These are phyloP conservation scores for Morphnarchus princeps DNA, from an alignment of 2,113 vertebrate genomes.

Conservation along the genomic window DNA sequence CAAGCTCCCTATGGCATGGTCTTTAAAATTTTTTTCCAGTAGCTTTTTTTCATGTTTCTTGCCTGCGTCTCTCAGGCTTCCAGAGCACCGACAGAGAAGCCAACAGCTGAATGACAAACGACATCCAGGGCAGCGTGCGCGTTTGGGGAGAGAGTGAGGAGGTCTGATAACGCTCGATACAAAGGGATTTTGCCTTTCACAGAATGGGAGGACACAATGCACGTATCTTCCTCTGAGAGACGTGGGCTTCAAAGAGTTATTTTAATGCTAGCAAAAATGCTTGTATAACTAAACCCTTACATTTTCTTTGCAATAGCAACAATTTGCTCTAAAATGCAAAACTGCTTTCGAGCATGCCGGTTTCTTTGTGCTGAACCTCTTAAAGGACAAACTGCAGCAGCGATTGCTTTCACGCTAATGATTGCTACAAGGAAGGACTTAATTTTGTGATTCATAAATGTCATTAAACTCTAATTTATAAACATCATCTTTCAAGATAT, in stretches of 20 bases:
- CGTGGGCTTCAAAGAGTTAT: not conserved
- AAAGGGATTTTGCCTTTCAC: not conserved
- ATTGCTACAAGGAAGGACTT: not conserved
- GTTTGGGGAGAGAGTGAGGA: not conserved
- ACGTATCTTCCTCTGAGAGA: not conserved
- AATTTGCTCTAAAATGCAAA: not conserved
- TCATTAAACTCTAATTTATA: not conserved
- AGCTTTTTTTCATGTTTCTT: not conserved
- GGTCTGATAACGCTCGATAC: not conserved
- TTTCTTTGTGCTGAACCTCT: not conserved
- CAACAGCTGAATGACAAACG: not conserved
- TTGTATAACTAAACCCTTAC: not conserved
- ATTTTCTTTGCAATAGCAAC: not conserved
- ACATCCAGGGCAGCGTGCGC: not conserved
- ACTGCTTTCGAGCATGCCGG: not conserved
- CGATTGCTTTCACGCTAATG: not conserved
- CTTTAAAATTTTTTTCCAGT: not conserved
- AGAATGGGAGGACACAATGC: not conserved
- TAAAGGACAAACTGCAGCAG: not conserved
- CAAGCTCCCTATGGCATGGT: not conserved
- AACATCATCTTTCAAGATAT: not conserved
- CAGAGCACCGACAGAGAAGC: not conserved
- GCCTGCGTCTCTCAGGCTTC: not conserved
- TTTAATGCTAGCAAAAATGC: not conserved
- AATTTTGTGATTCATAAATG: constrained; percentile 2